Evolutionary conservation across 2,888 invertebrate genomes (phyloP).

Genomic region (Gastracanthus pulcherrimus): DNA sequence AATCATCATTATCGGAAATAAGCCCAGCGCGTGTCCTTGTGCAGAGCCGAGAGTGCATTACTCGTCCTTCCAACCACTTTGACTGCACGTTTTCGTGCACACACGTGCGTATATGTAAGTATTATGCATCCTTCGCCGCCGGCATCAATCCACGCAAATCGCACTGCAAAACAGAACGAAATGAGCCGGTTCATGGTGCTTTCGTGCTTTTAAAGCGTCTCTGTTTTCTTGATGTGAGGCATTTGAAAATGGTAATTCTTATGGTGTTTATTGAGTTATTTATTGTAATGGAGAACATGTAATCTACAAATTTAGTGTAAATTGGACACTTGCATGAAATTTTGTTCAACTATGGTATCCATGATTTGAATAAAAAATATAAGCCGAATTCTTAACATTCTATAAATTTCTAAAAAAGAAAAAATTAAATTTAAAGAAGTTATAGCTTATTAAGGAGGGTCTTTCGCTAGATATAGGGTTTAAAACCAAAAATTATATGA

Average conservation of each 20-base stretch:
- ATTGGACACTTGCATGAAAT: no score
- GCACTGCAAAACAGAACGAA: neutral
- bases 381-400: no score
- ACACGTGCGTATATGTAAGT: neutral
- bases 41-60: neutral
- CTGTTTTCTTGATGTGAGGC: neutral
- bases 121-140: neutral
- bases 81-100: conserved; percentile 18
- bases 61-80: conserved; percentile 36
- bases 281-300: conserved; percentile 39
- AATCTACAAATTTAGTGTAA: neutral
- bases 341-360: no score
- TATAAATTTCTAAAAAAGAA: no score
- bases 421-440: no score
- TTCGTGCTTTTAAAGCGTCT: neutral
- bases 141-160: conserved; percentile 6
- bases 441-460: no score
- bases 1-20: conserved; percentile 49
- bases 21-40: conserved; percentile 36
- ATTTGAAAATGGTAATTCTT: neutral
- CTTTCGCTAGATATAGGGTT: no score
- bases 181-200: conserved; percentile 2
- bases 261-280: conserved; percentile 42
- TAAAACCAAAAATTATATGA: no score
- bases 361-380: no score